Evolutionary conservation across 2,113 vertebrate genomes (phyloP).

Genomic region (Lepisosteus osseus): DNA sequence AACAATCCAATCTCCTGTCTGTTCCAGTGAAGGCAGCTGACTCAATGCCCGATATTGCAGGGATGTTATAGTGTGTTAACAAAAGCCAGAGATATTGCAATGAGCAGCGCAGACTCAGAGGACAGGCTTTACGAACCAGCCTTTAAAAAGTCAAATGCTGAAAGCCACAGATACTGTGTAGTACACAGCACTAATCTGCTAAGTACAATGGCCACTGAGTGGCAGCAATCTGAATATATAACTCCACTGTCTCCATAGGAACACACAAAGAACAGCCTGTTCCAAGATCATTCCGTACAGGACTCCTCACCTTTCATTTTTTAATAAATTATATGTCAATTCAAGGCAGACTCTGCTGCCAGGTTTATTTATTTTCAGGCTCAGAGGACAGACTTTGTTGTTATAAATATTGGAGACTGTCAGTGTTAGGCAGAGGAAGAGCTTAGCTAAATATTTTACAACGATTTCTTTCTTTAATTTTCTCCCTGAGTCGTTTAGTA

Average conservation of each 20-base stretch:
- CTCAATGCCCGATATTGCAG: background rate
- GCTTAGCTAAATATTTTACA: too few relatives aligned
- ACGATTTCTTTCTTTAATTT: too few relatives aligned
- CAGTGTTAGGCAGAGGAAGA: too few relatives aligned
- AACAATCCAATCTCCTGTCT: background rate
- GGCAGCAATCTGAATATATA: background rate
- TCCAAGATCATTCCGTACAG: background rate
- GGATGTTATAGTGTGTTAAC: background rate
- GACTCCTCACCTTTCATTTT: background rate
- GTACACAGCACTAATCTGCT: background rate
- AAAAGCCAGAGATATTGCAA: background rate
- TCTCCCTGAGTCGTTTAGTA: too few relatives aligned
- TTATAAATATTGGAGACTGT: too few relatives aligned
- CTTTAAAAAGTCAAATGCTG: background rate
- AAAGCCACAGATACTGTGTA: background rate
- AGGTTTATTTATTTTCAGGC: background rate
- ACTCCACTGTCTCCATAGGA: slow-evolving; percentile 1
- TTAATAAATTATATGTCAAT: slow-evolving; percentile 6
- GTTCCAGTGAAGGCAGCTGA: background rate
- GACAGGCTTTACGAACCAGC: background rate
- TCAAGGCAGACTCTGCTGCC: background rate
- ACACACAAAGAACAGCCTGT: slow-evolving; percentile 4
- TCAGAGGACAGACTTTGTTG: background rate
- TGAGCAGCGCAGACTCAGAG: background rate
- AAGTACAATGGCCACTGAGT: background rate